Evolutionary conservation across 2,797 vertebrate genomes (phyloP), one percentile per base, ranked within the genome.

Genomic region (Paratrypauchen microcephalus): DNA sequence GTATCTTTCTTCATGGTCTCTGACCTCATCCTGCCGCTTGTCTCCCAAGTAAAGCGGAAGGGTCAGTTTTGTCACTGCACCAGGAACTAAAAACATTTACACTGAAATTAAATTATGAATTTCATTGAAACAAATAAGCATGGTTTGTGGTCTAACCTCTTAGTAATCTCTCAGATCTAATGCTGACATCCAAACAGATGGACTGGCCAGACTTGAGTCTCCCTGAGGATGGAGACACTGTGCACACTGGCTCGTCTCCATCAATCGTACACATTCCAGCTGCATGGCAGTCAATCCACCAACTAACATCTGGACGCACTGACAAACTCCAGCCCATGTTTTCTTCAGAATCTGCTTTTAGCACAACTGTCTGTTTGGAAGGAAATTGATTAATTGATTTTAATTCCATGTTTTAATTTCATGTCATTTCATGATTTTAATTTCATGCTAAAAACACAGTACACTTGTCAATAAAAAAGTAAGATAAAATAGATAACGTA

Each of bases 271-370:
- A 13, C 18, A 0, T 13, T 0, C 39, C 45, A 47, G 1, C 36
- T 26, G 56, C 23, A 66, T 58, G 75, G 73, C 72, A 78, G 83
- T 89, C 86, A 48, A 96, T 86, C 80, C 81, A 89, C 96, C 96
- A 97, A 0, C 2, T 54, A 30, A 95, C 13, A 0, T 1, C 2
- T 30, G 77, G 15, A 28, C 5, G 74, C 24, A 81, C 77, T 54
- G 82, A 30, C 66, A 87, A 90, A 47, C 13, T 30, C 95, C 95
- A 97, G 0, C 26, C 77, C 24, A 93, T 6, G 0, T 6, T 41
- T 19, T 81, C 39, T 57, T 26, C 70, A 26, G 45, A 5, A 16
- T 84, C 89, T 28, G 88, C 72, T 77, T 76, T 88, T 74, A 97
- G 69, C 19, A 87, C 67, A 72, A 97, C 72, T 2, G 71, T 81